Base-by-base conservation (phyloP, 2,888 invertebrate genomes). In the Epinotia ramella region DNA sequence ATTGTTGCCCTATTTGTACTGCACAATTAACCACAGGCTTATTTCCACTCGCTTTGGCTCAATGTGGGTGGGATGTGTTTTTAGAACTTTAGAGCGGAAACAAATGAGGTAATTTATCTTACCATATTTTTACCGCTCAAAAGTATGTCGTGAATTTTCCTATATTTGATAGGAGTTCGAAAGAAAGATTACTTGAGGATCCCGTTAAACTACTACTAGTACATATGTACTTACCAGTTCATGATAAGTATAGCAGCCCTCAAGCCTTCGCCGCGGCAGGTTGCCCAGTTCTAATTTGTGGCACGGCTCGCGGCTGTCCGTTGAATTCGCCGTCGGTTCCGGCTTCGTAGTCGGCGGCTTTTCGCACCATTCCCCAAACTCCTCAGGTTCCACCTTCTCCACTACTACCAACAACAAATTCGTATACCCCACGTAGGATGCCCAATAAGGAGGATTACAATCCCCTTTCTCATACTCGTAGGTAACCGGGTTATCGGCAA, bases 331-430 rank as follows among this genome's bases (percentile, higher is more conserved):
- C 18, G 89, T 95, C 79, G 87, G 89, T 79, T 80, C 87, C 80
- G 88, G 95, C 84, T 84, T 94, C 78, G 97, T 96, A 12, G 97
- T 95, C 16, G 97, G 95, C 69, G 98, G 94, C 72, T 96, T 86
- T 33, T 79, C 20, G 53, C 69, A 92, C n/a, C 84, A 81, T 1
- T 77, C 77, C 1, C 78, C 75, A 44, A 86, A 88, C 12, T 79
- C 79, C 77, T 81, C 84, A 5, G 16, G n/a, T 5, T 86, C 82
- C 1, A 86, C 84, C 6, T 82, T 93, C 83, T 97, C 95, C 5
- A 98, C 96, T 16, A 97, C 97, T 64, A 98, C 95, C 78, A 98
- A 89, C 53, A 98, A 85, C 75, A 98, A 91, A 91, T 98, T 98
- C 28, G 97, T 97, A 83, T 96, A 95, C 0, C 96, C 96, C 57